These are phyloP conservation scores for Polylopha cassiicola DNA, from an alignment of 2,888 invertebrate genomes.

Conservation along the genomic window DNA sequence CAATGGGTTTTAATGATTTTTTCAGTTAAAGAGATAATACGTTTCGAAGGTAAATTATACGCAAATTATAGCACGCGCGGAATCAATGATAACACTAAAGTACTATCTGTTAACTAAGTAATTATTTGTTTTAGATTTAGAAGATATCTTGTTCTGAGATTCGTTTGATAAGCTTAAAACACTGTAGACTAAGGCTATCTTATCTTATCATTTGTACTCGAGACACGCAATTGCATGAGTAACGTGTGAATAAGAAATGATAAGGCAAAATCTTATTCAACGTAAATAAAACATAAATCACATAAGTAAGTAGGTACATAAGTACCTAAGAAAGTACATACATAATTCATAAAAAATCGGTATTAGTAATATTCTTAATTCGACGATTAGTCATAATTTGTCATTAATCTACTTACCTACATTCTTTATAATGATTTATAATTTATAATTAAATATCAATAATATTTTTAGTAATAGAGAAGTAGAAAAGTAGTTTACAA, in stretches of 20 bases:
- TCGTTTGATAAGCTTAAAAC: constrained; percentile 6
- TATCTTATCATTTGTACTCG: constrained; percentile 15
- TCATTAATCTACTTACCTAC: too few relatives aligned
- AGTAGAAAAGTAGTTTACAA: too few relatives aligned
- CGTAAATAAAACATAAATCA: constrained; percentile 5
- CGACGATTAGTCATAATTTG: too few relatives aligned
- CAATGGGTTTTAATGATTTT: too few relatives aligned
- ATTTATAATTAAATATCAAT: too few relatives aligned
- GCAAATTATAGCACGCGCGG: constrained; percentile 24
- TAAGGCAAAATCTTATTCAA: constrained; percentile 6
- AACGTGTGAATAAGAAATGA: constrained; percentile 4
- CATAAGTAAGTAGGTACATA: not conserved
- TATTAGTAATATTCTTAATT: not conserved
- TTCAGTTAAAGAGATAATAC: not conserved
- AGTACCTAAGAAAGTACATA: not conserved
- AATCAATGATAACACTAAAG: constrained; percentile 28
- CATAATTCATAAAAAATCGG: constrained; percentile 3
- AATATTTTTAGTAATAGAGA: too few relatives aligned
- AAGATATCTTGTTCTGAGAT: constrained; percentile 26
- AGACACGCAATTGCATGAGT: constrained; percentile 14
- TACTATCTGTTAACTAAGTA: constrained; percentile 7
- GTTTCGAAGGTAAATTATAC: not conserved
- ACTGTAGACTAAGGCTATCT: constrained; percentile 12
- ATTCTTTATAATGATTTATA: too few relatives aligned
- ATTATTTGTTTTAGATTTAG: constrained; percentile 41